Percentiles rank a stretch among this genome's conserved stretches.
Evolutionary conservation across 2,888 invertebrate species (phyloP).

Genomic region (Cryptus viduatorius): DNA sequence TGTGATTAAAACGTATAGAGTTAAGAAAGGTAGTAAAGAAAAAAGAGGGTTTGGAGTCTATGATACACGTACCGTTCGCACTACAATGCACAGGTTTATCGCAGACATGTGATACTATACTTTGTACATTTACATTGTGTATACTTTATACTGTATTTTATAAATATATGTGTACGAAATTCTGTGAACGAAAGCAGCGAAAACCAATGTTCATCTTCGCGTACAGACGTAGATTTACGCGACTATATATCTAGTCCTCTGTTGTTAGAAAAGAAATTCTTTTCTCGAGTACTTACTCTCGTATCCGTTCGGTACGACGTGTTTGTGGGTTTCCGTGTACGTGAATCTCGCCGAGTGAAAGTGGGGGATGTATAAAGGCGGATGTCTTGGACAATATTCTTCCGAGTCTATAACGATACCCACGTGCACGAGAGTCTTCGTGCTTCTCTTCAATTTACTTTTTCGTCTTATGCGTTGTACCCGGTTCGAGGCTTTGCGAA

Average conservation of each 20-base stretch:
- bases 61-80: not conserved
- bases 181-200: slow-evolving; percentile 4
- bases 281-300: slow-evolving; percentile 56
- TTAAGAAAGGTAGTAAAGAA: slow-evolving; percentile 47
- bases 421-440: slow-evolving; percentile 28
- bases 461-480: slow-evolving; percentile 7
- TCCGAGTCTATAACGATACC: slow-evolving; percentile 57
- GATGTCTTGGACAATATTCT: slow-evolving; percentile 60
- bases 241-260: not conserved
- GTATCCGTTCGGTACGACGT: not conserved
- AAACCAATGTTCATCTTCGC: not conserved
- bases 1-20: slow-evolving; percentile 15
- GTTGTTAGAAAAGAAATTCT: slow-evolving; percentile 59
- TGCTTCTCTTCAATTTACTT: slow-evolving; percentile 5
- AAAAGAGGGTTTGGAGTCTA: slow-evolving; percentile 1
- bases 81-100: slow-evolving; percentile 10
- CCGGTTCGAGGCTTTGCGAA: slow-evolving; percentile 1
- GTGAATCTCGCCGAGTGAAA: slow-evolving; percentile 35
- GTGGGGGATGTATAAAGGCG: slow-evolving; percentile 77
- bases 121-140: too few species aligned
- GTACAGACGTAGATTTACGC: not conserved
- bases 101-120: not conserved
- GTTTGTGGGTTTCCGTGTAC: not conserved
- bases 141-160: not conserved
- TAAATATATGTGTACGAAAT: not conserved